Evolutionary conservation across 1,140 invertebrate species (phyloP).

Genomic region (Leguminivora glycinivorella): DNA sequence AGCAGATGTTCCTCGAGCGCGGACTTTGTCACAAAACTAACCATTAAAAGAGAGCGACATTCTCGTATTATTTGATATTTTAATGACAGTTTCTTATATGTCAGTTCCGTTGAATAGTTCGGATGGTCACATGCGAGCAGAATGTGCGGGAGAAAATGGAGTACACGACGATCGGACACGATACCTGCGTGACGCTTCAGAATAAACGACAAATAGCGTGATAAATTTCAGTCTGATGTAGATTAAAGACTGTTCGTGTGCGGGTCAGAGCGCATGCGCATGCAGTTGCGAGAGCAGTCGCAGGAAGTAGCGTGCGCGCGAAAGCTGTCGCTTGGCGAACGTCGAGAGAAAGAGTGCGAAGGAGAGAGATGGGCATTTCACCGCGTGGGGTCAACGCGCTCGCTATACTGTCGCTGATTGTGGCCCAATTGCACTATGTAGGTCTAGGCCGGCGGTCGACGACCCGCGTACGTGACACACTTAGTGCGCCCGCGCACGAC

Average conservation of each 20-base stretch:
- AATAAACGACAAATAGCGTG: constrained; percentile 16
- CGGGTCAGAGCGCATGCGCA: constrained; percentile 28
- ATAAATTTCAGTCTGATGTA: background rate
- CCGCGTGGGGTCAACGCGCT: constrained; percentile 74
- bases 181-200: constrained; percentile 26
- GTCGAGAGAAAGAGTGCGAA: constrained; percentile 76
- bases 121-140: constrained; percentile 66
- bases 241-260: background rate
- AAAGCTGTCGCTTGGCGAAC: constrained; percentile 55
- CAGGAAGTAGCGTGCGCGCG: constrained; percentile 40
- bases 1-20: constrained; percentile 28
- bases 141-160: constrained; percentile 58
- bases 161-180: constrained; percentile 42
- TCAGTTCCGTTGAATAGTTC: constrained; percentile 70
- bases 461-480: constrained; percentile 70
- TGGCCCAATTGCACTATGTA: constrained; percentile 77
- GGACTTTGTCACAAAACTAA: constrained; percentile 41
- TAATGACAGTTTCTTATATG: constrained; percentile 69
- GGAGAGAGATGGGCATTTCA: constrained; percentile 76
- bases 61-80: constrained; percentile 65
- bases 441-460: constrained; percentile 79
- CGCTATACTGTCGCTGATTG: constrained; percentile 77
- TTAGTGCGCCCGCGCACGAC: constrained; percentile 65
- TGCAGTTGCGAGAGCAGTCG: background rate
- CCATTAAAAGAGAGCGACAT: constrained; percentile 49